phyloP scores from a whole-genome alignment of 2,888 invertebrate species.

The Eristalis tenax region DNA sequence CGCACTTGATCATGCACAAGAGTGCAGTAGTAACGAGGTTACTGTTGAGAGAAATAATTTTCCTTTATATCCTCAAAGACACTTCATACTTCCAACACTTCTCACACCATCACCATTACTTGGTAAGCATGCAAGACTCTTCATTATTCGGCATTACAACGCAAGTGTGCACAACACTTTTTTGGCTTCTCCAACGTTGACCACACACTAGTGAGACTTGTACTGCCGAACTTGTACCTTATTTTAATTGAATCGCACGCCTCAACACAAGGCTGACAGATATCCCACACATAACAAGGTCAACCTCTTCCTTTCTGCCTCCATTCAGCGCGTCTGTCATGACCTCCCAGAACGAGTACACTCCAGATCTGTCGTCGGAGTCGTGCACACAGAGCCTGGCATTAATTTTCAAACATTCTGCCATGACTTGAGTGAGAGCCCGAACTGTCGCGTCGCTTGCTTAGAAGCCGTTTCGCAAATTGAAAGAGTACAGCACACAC shows the following conservation, averaged over 20 bases:
- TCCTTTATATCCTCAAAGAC: not conserved
- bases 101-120: not conserved
- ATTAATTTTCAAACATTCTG: not conserved
- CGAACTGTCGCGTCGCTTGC: not conserved
- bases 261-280: not conserved
- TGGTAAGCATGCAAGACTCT: not conserved
- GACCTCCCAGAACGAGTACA: not conserved
- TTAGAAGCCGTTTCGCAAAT: not conserved
- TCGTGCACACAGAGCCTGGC: not conserved
- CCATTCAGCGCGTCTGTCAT: not conserved
- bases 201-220: not conserved
- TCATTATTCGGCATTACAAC: not conserved
- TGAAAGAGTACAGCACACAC: not conserved
- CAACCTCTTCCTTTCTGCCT: not conserved
- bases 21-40: no score
- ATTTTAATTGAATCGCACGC: not conserved
- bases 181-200: not conserved
- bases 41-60: no score
- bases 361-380: not conserved
- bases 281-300: not conserved
- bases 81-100: not conserved
- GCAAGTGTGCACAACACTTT: not conserved
- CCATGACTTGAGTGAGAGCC: not conserved
- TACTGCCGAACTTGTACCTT: conserved; percentile 1
- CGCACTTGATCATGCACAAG: no score